A percentile compares a stretch with the other conserved stretches of the same genome.
phyloP scores from a whole-genome alignment of 1,140 invertebrate species.

The Achroia grisella region DNA sequence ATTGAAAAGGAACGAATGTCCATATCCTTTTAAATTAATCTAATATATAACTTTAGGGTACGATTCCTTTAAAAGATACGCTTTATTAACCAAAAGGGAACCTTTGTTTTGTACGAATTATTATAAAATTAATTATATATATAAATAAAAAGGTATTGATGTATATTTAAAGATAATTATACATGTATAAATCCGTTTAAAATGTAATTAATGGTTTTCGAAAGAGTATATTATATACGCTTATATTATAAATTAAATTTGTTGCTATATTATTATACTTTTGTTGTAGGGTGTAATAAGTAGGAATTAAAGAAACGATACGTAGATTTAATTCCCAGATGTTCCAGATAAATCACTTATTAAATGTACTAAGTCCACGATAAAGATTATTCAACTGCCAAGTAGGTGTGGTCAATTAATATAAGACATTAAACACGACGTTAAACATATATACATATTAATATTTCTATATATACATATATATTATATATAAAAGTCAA shows the following conservation, averaged over 20 bases:
- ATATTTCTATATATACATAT: background rate
- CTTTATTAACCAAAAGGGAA: conserved; percentile 27
- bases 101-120: conserved; percentile 25
- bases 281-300: conserved; percentile 1
- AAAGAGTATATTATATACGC: conserved; percentile 9
- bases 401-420: conserved; percentile 9
- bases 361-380: background rate
- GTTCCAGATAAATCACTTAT: background rate
- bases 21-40: conserved; percentile 24
- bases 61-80: conserved; percentile 23
- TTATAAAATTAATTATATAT: conserved; percentile 3
- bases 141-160: conserved; percentile 5
- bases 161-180: conserved; percentile 5
- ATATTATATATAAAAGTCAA: background rate
- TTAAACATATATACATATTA: conserved; percentile 1
- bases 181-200: background rate
- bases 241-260: conserved; percentile 6
- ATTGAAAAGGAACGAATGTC: conserved; percentile 19
- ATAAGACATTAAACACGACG: conserved; percentile 5
- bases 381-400: conserved; percentile 6
- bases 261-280: conserved; percentile 6
- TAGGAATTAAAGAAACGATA: background rate
- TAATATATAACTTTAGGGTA: conserved; percentile 12
- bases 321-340: background rate
- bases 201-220: conserved; percentile 3